A percentile compares a stretch with the other conserved stretches of the same genome.
Evolutionary conservation across 2,797 vertebrate species (phyloP).

Genomic region (Sebastes itinus): DNA sequence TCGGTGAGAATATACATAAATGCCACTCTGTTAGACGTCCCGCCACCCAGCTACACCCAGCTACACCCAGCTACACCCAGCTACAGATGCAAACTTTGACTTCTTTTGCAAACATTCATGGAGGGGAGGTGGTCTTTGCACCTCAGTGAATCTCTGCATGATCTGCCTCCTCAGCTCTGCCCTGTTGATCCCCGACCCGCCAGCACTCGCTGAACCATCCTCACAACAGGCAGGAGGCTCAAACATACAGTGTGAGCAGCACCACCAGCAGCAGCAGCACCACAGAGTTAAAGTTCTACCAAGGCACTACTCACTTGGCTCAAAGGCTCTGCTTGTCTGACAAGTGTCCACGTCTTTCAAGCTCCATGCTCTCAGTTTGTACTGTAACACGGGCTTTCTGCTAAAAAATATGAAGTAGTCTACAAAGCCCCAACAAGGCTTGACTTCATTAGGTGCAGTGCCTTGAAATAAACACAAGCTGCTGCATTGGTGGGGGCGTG

Average conservation of each 20-base stretch:
- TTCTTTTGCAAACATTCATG: background rate
- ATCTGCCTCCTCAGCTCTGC: background rate
- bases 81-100: background rate
- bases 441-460: too few relatives aligned
- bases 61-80: background rate
- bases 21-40: background rate
- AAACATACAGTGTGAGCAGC: background rate
- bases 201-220: constrained; percentile 13
- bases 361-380: fast-evolving
- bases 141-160: constrained; percentile 18
- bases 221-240: background rate
- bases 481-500: too few relatives aligned
- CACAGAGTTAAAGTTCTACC: background rate
- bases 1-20: constrained; percentile 5
- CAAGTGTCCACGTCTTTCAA: background rate
- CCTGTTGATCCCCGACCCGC: background rate
- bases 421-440: too few relatives aligned
- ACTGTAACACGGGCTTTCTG: too few relatives aligned
- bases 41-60: background rate
- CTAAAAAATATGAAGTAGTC: too few relatives aligned
- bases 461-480: too few relatives aligned
- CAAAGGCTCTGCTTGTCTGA: background rate
- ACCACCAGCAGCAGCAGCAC: background rate
- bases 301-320: background rate
- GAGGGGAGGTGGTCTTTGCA: background rate